These are phyloP conservation scores for Matsumurasca onukii DNA, from an alignment of 1,140 invertebrate species.

Conservation along the genomic window DNA sequence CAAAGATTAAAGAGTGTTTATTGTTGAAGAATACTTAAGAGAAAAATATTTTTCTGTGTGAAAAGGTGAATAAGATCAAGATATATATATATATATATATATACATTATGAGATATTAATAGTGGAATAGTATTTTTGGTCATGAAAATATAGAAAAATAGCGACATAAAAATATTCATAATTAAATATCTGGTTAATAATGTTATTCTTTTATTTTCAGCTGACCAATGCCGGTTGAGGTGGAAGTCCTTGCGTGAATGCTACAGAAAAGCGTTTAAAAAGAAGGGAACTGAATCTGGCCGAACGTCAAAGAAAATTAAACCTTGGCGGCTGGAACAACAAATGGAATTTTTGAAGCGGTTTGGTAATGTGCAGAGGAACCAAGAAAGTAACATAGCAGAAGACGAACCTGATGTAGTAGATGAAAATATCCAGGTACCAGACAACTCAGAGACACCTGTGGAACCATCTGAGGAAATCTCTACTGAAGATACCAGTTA, in stretches of 20 bases:
- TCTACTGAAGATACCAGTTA: slow-evolving; percentile 3
- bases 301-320: slow-evolving; percentile 11
- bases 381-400: slow-evolving; percentile 13
- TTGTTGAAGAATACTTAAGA: too few species aligned
- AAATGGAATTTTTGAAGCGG: slow-evolving; percentile 30
- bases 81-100: too few species aligned
- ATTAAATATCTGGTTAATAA: too few species aligned
- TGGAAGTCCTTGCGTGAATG: slow-evolving; percentile 33
- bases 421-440: slow-evolving; percentile 8
- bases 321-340: slow-evolving; percentile 31
- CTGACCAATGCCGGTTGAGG: slow-evolving; percentile 12
- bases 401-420: not conserved
- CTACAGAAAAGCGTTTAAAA: slow-evolving; percentile 25
- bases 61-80: too few species aligned
- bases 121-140: slow-evolving; percentile 28
- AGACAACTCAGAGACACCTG: not conserved
- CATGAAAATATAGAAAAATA: too few species aligned
- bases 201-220: slow-evolving; percentile 30
- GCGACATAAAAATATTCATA: too few species aligned
- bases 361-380: slow-evolving; percentile 18
- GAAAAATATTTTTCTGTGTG: too few species aligned
- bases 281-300: slow-evolving; percentile 28
- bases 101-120: too few species aligned
- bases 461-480: not conserved
- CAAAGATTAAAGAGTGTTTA: too few species aligned